These are phyloP conservation scores for Globia sparganii DNA, from an alignment of 2,888 invertebrate species.

Conservation along the genomic window DNA sequence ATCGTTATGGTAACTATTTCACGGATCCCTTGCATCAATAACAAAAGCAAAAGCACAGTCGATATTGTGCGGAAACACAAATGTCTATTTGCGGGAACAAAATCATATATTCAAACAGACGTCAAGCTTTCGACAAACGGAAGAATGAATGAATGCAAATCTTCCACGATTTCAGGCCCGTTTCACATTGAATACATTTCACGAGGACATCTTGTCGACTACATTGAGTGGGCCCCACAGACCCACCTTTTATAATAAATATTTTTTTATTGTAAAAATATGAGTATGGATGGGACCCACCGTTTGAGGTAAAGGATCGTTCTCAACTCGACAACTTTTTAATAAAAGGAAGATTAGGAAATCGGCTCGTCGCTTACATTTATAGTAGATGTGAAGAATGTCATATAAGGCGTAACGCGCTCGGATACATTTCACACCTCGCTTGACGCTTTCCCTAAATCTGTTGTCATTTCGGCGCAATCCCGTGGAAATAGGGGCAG, in stretches of 20 bases:
- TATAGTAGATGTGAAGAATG: constrained; percentile 87
- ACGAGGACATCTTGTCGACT: constrained; percentile 62
- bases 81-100: constrained; percentile 72
- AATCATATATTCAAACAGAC: constrained; percentile 85
- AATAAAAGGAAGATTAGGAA: constrained; percentile 87
- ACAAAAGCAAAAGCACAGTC: constrained; percentile 65
- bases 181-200: constrained; percentile 70
- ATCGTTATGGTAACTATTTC: constrained; percentile 23
- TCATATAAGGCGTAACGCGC: constrained; percentile 87
- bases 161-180: constrained; percentile 71
- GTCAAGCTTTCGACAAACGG: constrained; percentile 76
- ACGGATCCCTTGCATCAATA: constrained; percentile 49
- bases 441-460: constrained; percentile 89
- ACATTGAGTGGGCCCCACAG: constrained; percentile 45
- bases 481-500: constrained; percentile 87
- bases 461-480: constrained; percentile 89
- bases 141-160: constrained; percentile 80
- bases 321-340: constrained; percentile 82
- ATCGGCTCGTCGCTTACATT: constrained; percentile 84
- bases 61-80: constrained; percentile 72
- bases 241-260: constrained; percentile 48
- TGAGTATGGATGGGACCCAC: constrained; percentile 48
- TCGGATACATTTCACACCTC: constrained; percentile 89
- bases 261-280: constrained; percentile 56
- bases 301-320: constrained; percentile 62